Evolutionary conservation across 2,797 vertebrate genomes (phyloP).

Genomic region (Danio tinwini): DNA sequence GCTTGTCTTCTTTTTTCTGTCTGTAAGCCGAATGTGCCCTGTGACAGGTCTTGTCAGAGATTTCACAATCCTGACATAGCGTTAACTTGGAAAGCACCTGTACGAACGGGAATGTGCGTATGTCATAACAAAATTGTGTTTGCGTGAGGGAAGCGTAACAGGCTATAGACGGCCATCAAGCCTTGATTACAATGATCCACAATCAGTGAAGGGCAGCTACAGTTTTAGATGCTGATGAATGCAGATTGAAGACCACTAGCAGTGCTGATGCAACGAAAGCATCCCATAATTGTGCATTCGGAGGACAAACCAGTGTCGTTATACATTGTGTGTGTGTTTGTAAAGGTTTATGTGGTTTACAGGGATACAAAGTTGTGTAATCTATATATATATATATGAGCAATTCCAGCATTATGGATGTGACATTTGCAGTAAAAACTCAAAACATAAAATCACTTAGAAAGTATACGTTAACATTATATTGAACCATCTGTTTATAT

Average conservation of each 20-base stretch:
- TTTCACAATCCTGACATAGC: conserved; percentile 68
- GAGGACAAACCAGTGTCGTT: neutral
- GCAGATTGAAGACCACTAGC: conserved; percentile 33
- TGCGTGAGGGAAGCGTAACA: conserved; percentile 8
- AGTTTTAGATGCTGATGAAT: conserved; percentile 40
- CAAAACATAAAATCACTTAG: too few species aligned
- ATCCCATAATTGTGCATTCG: conserved; percentile 15
- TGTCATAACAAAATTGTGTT: conserved; percentile 17
- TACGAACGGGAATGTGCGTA: conserved; percentile 32
- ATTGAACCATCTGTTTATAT: too few species aligned
- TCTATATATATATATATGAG: too few species aligned
- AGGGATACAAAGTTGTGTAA: too few species aligned
- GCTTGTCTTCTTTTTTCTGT: conserved; percentile 59
- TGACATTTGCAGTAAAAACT: too few species aligned
- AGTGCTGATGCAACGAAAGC: neutral
- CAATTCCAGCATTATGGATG: too few species aligned
- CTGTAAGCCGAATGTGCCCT: conserved; percentile 58
- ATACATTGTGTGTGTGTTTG: neutral
- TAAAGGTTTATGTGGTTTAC: too few species aligned
- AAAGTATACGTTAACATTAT: too few species aligned
- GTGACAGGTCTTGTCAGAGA: conserved; percentile 73
- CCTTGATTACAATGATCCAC: conserved; percentile 57
- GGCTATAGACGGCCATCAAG: conserved; percentile 42
- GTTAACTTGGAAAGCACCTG: conserved; percentile 59
- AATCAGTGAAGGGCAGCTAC: conserved; percentile 51